Base-by-base conservation (phyloP, 2,797 vertebrate genomes). In the Lacerta agilis region DNA sequence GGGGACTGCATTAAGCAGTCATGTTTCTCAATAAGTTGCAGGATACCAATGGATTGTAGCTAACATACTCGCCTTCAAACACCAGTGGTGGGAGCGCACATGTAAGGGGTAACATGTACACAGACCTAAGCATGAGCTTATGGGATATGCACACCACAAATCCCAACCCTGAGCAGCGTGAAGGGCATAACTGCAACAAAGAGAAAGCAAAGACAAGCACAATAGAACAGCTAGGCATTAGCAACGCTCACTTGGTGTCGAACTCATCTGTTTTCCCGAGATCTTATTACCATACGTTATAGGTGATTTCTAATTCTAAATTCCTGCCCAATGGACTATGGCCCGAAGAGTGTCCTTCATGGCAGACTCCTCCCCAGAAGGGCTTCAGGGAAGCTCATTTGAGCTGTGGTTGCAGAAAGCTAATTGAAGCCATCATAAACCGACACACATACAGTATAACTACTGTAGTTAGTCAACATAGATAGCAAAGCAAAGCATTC, bases 231-330 rank as follows among this genome's bases (percentile, higher is more conserved):
- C 4, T 73, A 75, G 88, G 85, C 2, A 20, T 55, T 78, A 82
- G 11, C 27, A 79, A 80, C 64, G 85, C 23, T 92, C 27, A 67
- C 15, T 86, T 83, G 41, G 20, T 71, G 33, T 3, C 29, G 33
- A 89, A 88, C 9, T 91, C 2, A 0, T 64, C n/a, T 66, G 43
- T 71, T 11, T 90, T 90, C 69, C 67, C 66, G 77, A 85, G 66
- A 2, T 87, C 75, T 67, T 83, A 6, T 72, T 90, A 88, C 25
- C 49, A 58, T 73, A 17, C 0, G 0, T 33, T 61, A 61, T 75
- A 6, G 83, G 43, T 49, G 69, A 69, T 82, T 43, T 67, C 80
- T 82, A 43, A 67, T 45, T 82, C 41, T 82, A 43, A 71, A 69
- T 33, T 41, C 66, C 38, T 89, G 90, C 3, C n/a, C 85, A 83